Evolutionary conservation across 2,888 invertebrate species (phyloP), one percentile per base, ranked within the genome.

Genomic region (Myopa tessellatipennis): DNA sequence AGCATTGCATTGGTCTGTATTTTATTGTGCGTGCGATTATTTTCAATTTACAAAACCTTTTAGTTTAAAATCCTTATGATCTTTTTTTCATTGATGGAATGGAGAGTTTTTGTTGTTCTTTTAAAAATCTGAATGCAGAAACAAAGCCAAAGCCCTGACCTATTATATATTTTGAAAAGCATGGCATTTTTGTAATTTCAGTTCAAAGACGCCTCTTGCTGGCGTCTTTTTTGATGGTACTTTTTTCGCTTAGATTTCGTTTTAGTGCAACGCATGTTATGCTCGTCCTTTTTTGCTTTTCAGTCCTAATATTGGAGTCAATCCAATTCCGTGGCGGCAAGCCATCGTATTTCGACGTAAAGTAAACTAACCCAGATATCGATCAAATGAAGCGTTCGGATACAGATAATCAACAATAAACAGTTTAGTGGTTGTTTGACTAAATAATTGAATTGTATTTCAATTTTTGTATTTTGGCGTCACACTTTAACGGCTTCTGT

Each of bases 281-380:
- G 55, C 16, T 55, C 10, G 45, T 45, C 5, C 55, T 6, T 55
- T 5, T n/a, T 55, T 14, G 55, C 5, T 16, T 55, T 55, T 12
- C n/a, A n/a, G 12, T 73, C 16, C 36, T 58, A n/a, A 40, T 40
- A 18, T 72, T 72, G 72, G 72, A 72, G n/a, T 6, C 14, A 58
- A 38, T 18, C 72, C 72, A 72, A 60, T 72, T 36, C 34, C 38
- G 26, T 38, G 71, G 71, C 58, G 71, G 26, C 60, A 69, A 14
- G 55, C 55, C n/a, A 45, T 45, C 6, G 45, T 45, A 45, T 45
- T 45, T 45, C 3, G 1, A 45, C n/a, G 45, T 10, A 45, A 45
- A 45, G 45, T 10, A 26, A 26, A 45, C 10, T 45, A 45, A 45
- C 6, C 7, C 6, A 10, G 10, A 45, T 8, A 45, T 4, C 6